These are phyloP conservation scores for Drosophila sp. DNA, from an alignment of 1,140 invertebrate genomes.

Conservation along the genomic window DNA sequence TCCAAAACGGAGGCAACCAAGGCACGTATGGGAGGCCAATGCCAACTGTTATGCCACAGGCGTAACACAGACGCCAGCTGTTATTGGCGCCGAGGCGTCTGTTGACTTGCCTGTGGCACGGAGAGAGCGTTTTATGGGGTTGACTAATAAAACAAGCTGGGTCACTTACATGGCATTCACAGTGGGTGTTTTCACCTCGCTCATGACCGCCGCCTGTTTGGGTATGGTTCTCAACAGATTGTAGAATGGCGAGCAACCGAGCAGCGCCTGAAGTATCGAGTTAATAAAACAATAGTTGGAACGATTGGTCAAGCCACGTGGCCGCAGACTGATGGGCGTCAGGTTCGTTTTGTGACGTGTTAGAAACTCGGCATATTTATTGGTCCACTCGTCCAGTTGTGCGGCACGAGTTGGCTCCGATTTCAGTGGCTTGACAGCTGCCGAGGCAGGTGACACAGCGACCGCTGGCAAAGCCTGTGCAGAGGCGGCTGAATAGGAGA, in stretches of 20 bases:
- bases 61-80: conserved; percentile 77
- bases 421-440: conserved; percentile 54
- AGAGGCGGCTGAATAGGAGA: conserved; percentile 82
- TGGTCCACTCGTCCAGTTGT: conserved; percentile 78
- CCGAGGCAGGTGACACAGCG: conserved; percentile 36
- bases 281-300: conserved; percentile 99
- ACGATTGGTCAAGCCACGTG: conserved; percentile 94
- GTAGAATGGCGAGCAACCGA: conserved; percentile 97
- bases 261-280: conserved; percentile 94
- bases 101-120: conserved; percentile 77
- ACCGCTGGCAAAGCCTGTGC: conserved; percentile 70
- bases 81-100: conserved; percentile 56
- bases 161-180: conserved; percentile 90
- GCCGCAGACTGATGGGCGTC: conserved; percentile 90
- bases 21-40: conserved; percentile 22
- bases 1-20: conserved; percentile 58
- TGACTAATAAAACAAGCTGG: conserved; percentile 9
- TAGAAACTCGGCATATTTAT: conserved; percentile 88
- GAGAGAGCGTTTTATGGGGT: background rate
- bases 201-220: conserved; percentile 86
- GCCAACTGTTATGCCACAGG: conserved; percentile 72
- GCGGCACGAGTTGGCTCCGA: conserved; percentile 42
- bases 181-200: conserved; percentile 92
- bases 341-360: conserved; percentile 90
- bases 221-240: conserved; percentile 92